Evolutionary conservation across 2,888 invertebrate species (phyloP).

Genomic region (Eueremaeus valkanovi): DNA sequence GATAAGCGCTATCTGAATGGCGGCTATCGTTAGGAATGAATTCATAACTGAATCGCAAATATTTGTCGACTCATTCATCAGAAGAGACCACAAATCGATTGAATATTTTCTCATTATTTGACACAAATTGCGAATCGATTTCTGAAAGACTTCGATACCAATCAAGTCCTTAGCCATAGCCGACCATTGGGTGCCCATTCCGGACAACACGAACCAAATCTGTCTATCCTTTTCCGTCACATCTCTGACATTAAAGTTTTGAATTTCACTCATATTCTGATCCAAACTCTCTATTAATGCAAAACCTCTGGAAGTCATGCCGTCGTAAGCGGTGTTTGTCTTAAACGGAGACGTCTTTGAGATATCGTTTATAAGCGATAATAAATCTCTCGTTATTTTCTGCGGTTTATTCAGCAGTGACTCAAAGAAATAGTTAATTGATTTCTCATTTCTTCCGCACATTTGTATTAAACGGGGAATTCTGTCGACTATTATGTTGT

Average conservation of each 20-base stretch:
- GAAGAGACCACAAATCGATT: slow-evolving; percentile 53
- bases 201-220: slow-evolving; percentile 58
- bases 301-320: slow-evolving; percentile 17
- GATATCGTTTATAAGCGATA: slow-evolving; percentile 36
- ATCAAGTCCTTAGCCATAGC: slow-evolving; percentile 57
- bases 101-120: slow-evolving; percentile 52
- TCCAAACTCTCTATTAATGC: slow-evolving; percentile 23
- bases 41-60: slow-evolving; percentile 50
- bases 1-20: slow-evolving; percentile 57
- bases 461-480: slow-evolving; percentile 63
- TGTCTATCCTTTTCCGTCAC: slow-evolving; percentile 43
- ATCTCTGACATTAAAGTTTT: neutral
- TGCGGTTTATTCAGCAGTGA: slow-evolving; percentile 49
- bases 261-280: neutral
- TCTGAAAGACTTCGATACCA: slow-evolving; percentile 53
- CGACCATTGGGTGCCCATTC: slow-evolving; percentile 59
- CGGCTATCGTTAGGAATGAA: slow-evolving; percentile 57
- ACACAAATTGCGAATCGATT: slow-evolving; percentile 53
- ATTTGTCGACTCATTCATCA: slow-evolving; percentile 49
- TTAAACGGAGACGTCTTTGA: slow-evolving; percentile 34
- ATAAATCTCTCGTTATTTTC: slow-evolving; percentile 30
- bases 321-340: neutral
- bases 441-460: slow-evolving; percentile 36
- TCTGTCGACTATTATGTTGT: slow-evolving; percentile 14
- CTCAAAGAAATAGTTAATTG: slow-evolving; percentile 14